Percentiles rank a stretch among this genome's conserved stretches.
Conservation (phyloP, 1,140 invertebrate species). For the Eriosoma lanigerum region DNA sequence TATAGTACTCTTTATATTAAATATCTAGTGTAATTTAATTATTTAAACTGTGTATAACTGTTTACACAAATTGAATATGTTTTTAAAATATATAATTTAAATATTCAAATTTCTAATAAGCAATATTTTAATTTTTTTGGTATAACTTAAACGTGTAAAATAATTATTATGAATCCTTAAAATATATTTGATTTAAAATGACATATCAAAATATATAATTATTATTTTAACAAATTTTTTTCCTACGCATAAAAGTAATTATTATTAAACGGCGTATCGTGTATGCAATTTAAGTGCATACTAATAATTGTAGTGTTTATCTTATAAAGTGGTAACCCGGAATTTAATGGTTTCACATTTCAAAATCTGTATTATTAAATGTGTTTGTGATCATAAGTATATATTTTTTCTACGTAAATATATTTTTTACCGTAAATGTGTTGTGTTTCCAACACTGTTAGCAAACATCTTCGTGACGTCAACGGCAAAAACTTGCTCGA, state of each 20-base stretch:
- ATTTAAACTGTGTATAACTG: no score
- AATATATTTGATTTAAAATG: no score
- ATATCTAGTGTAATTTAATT: not conserved
- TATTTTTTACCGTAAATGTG: conserved; percentile 27
- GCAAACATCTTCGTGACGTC: conserved; percentile 50
- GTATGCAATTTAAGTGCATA: conserved; percentile 43
- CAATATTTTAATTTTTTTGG: no score
- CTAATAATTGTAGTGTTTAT: not conserved
- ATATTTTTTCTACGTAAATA: not conserved
- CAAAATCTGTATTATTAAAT: not conserved
- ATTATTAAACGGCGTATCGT: conserved; percentile 45
- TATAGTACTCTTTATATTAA: no score
- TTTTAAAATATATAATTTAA: no score
- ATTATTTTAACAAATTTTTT: no score
- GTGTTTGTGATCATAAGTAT: not conserved
- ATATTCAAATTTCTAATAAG: no score
- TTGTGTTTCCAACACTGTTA: conserved; percentile 51
- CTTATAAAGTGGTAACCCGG: not conserved
- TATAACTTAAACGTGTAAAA: no score
- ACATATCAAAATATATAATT: no score
- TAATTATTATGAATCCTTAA: no score
- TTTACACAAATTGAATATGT: not conserved
- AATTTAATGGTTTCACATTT: not conserved
- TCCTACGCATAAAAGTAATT: not conserved
- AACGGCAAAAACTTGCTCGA: conserved; percentile 47